phyloP scores from a whole-genome alignment of 2,888 invertebrate species.

The Cataglyphis cursor region DNA sequence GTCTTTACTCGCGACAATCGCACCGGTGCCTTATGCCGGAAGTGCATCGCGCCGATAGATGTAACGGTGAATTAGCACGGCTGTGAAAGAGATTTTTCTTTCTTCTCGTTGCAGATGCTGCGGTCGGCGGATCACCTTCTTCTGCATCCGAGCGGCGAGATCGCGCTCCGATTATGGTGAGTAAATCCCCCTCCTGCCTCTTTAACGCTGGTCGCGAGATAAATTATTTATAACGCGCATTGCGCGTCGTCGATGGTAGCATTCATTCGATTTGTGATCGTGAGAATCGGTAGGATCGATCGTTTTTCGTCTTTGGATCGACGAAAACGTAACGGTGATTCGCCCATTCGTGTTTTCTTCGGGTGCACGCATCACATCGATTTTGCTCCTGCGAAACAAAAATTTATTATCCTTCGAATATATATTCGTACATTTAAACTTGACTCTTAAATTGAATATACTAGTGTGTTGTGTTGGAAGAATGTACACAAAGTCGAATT shows the following conservation, averaged over 20 bases:
- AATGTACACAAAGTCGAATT: not conserved
- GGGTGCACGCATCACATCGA: not conserved
- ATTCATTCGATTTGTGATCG: constrained; percentile 55
- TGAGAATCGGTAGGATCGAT: not conserved
- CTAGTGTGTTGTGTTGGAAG: not conserved
- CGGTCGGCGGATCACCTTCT: constrained; percentile 72
- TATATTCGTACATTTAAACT: not conserved
- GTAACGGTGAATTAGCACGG: constrained; percentile 74
- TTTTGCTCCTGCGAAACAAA: not conserved
- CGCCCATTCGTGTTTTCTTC: not conserved
- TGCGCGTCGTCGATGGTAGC: constrained; percentile 27
- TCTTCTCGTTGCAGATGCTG: constrained; percentile 80
- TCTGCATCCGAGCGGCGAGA: constrained; percentile 77
- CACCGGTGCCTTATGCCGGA: constrained; percentile 25
- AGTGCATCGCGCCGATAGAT: constrained; percentile 48
- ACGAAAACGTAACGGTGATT: constrained; percentile 36
- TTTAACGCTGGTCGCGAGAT: constrained; percentile 41
- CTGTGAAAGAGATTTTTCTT: constrained; percentile 61
- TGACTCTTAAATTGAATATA: not conserved
- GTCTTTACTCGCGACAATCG: not conserved
- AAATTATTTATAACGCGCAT: constrained; percentile 70
- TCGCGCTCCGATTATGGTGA: constrained; percentile 82
- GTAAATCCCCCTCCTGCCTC: constrained; percentile 64
- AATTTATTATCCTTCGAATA: constrained; percentile 5
- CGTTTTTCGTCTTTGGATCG: constrained; percentile 46